phyloP scores from a whole-genome alignment of 1,140 invertebrate species.

The Archivesica marissinica region DNA sequence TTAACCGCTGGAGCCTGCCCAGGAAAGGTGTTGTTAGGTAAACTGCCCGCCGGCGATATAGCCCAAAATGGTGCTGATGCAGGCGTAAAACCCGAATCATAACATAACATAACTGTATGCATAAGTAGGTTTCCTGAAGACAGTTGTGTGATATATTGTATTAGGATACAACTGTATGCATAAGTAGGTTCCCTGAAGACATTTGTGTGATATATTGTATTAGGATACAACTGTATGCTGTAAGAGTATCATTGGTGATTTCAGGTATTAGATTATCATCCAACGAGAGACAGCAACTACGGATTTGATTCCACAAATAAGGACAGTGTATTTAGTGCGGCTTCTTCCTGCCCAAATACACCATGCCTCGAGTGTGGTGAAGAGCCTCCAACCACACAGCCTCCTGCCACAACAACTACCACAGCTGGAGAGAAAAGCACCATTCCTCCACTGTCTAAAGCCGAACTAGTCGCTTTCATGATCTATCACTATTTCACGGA shows the following conservation, averaged over 20 bases:
- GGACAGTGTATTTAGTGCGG: background rate
- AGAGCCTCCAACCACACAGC: background rate
- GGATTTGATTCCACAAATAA: background rate
- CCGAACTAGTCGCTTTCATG: background rate
- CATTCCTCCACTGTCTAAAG: background rate
- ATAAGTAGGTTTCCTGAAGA: too few species aligned
- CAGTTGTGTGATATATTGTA: too few species aligned
- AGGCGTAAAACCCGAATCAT: too few species aligned
- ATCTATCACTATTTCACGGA: constrained; percentile 52
- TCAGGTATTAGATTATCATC: constrained; percentile 40
- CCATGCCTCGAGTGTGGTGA: constrained; percentile 72
- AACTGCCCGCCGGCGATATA: too few species aligned
- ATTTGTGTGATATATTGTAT: too few species aligned
- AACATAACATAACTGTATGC: too few species aligned
- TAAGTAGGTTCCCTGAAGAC: too few species aligned
- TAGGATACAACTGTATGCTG: too few species aligned
- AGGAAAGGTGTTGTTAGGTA: too few species aligned
- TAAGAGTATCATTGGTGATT: constrained; percentile 12
- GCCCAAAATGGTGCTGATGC: too few species aligned
- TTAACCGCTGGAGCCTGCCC: too few species aligned
- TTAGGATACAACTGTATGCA: too few species aligned
- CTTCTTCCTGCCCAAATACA: constrained; percentile 57
- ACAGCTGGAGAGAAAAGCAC: background rate
- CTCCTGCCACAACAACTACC: constrained; percentile 37
- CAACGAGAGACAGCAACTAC: background rate